Base-by-base conservation (phyloP, 2,888 invertebrate species). In the Melieria picta region DNA sequence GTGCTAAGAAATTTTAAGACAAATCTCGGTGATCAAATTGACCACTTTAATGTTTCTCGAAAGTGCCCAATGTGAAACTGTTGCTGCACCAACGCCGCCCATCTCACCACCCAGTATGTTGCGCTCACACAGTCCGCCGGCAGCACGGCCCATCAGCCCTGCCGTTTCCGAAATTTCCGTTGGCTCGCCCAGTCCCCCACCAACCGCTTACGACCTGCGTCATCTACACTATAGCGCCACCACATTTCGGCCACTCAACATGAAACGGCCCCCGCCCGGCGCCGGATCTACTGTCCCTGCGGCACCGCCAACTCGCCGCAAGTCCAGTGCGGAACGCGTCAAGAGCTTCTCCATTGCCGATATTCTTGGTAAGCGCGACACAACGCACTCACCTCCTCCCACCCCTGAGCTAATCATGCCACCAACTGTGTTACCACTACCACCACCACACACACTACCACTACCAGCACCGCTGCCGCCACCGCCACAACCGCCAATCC, bases 301-400 rank as follows among this genome's bases (percentile, higher is more conserved):
- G 16, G 52, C 52, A 3, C 10, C 56, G 0, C 46, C 66, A 65
- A 5, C 69, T 74, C 65, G 73, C 1, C 77, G 78, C 52, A 83
- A 82, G 65, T 80, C 82, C 16, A 80, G 79, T 69, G 80, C 91
- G 47, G 90, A 92, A 70, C 94, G 95, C 9, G 93, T 96, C 55
- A 96, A 96, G 86, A 95, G 95, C 85, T 97, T 97, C 86, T 94
- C 95, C 67, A 97, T 97, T 74, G 89, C 93, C 84, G 97, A 97
- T 89, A 97, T 97, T 84, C 88, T 97, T 76, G 95, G 93, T 80
- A 94, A 94, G 85, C 77, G 78, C 3, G 91, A 81, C 42, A 10
- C 61, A 0, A 6, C 42, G 3, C 68, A 60, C 7, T 60, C 46
- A 13, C 69, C 61, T 46, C 16, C 55, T 9, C 30, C 70, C n/a